Base-by-base conservation (phyloP, 1,140 invertebrate genomes). In the Bactericera cockerelli region DNA sequence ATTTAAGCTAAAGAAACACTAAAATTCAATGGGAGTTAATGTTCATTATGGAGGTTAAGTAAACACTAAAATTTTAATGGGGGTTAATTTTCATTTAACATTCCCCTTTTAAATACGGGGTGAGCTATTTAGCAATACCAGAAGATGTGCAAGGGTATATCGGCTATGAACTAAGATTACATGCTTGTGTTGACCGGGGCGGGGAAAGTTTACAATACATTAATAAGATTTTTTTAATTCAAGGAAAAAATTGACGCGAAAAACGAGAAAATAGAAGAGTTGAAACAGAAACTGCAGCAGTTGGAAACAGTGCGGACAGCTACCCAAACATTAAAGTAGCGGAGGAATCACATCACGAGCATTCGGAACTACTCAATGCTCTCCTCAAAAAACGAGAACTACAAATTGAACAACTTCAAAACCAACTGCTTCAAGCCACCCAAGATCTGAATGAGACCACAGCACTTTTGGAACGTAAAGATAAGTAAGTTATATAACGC, bases 381-480 rank as follows among this genome's bases (percentile, higher is more conserved):
- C n/a, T 49, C n/a, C 22, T 49, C n/a, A 16, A 73, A 26, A 75
- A 76, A 61, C 74, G 82, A 63, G 82, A 87, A 64, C 65, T 73
- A 56, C 79, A 84, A 70, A 80, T 88, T 59, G 70, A 74, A 59
- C 75, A 81, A 62, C 69, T 91, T 28, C 79, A 84, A 68, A 74
- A 75, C 26, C 81, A 86, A 70, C 69, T 89, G 13, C 67, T 75
- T 22, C 77, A 81, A 65, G 86, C 84, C n/a, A 80, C 80, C 3
- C 70, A 74, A 58, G 81, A 88, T 70, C 79, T 89, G 63, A 76
- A 80, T 36, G 73, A 78, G 54, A 79, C 75, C 66, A 73, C 79
- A 2, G 68, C 70, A 24, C 36, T 82, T 1, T 75, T 85, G 31
- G 71, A 62, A 71, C 33, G 22, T 26, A 42, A 67, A 69, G 60